phyloP scores from a whole-genome alignment of 2,113 vertebrate species.

The Grallaria varia region DNA sequence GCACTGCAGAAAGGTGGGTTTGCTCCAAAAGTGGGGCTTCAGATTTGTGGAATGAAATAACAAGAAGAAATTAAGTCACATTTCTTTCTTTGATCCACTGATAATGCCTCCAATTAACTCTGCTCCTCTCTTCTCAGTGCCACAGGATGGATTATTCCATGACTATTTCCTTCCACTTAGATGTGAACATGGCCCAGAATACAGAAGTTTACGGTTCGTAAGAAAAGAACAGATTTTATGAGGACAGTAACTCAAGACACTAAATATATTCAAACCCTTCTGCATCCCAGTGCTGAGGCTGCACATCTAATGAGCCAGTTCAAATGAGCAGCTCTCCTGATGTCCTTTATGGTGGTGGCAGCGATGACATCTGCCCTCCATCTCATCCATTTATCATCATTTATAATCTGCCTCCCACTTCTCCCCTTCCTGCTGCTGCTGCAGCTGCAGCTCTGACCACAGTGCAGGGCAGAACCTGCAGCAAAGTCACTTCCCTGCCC shows the following conservation, averaged over 20 bases:
- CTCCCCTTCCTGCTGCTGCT: neutral
- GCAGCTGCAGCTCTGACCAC: slow-evolving; percentile 16
- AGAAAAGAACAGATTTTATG: neutral
- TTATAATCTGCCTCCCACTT: neutral
- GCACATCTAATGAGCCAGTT: slow-evolving; percentile 37
- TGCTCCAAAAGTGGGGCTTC: neutral
- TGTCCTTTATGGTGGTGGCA: neutral
- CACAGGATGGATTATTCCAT: neutral
- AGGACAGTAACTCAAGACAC: neutral
- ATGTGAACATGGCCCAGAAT: neutral
- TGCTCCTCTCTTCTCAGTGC: neutral
- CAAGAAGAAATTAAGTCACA: neutral
- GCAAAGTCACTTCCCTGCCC: neutral
- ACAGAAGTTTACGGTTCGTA: neutral
- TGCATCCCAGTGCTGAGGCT: neutral
- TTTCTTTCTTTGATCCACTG: neutral
- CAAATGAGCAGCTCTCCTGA: slow-evolving; percentile 8
- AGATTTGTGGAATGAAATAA: neutral
- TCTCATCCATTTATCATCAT: neutral
- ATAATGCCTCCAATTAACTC: neutral
- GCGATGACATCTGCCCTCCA: slow-evolving; percentile 18
- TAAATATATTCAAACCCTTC: neutral
- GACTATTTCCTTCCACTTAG: neutral
- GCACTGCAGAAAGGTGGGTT: neutral
- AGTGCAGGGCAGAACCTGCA: neutral